Percentiles rank a stretch among this genome's conserved stretches.
Evolutionary conservation across 2,888 invertebrate genomes (phyloP).

Genomic region (Pardosa pseudoannulata): DNA sequence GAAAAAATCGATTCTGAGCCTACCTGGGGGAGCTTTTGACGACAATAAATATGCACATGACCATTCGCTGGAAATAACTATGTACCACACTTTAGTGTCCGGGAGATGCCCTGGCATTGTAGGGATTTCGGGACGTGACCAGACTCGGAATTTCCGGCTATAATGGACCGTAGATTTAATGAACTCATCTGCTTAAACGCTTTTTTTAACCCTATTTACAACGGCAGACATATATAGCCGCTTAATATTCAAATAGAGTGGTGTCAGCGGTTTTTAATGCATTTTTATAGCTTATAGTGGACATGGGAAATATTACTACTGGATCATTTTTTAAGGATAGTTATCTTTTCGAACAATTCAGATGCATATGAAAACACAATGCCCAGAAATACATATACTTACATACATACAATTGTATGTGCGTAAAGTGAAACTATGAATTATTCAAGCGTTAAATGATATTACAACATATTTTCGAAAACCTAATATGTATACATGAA

Average conservation of each 20-base stretch:
- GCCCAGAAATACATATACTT: too few species aligned
- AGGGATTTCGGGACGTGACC: constrained; percentile 40
- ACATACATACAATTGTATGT: too few species aligned
- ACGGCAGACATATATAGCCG: constrained; percentile 31
- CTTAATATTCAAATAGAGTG: constrained; percentile 50
- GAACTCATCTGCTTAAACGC: constrained; percentile 69
- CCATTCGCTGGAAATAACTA: constrained; percentile 38
- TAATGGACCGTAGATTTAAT: constrained; percentile 68
- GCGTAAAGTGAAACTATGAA: too few species aligned
- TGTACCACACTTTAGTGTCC: constrained; percentile 18
- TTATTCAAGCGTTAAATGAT: too few species aligned
- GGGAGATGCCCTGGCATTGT: not conserved
- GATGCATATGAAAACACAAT: too few species aligned
- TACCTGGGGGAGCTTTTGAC: not conserved
- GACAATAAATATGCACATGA: constrained; percentile 62
- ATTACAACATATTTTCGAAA: too few species aligned
- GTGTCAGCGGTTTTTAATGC: constrained; percentile 16
- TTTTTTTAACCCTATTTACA: constrained; percentile 52
- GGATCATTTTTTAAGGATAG: not conserved
- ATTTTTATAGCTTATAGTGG: constrained; percentile 17
- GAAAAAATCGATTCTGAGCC: constrained; percentile 31
- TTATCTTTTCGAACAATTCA: not conserved
- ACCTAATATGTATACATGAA: too few species aligned
- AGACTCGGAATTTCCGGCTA: not conserved
- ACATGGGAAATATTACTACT: not conserved